Conservation (phyloP, 2,113 vertebrate species). For the Brachyhypopomus gauderio region DNA sequence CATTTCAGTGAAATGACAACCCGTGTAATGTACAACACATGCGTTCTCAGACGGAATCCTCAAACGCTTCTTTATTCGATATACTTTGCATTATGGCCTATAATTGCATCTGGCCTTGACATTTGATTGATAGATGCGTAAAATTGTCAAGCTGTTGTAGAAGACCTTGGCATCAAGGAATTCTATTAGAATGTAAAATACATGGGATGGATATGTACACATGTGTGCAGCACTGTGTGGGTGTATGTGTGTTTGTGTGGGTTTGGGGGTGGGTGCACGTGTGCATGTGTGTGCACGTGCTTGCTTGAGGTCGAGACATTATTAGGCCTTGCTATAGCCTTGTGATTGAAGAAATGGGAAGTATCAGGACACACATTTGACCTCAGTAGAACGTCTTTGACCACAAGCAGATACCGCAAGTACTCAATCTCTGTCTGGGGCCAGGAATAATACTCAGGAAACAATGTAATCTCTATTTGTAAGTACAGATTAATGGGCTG, state of each 20-base stretch:
- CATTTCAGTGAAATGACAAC: slow-evolving; percentile 4
- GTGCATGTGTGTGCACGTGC: slow-evolving; percentile 17
- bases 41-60: too few relatives aligned
- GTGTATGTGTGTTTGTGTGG: neutral
- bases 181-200: neutral
- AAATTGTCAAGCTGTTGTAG: neutral
- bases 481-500: too few relatives aligned
- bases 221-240: neutral
- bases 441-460: too few relatives aligned
- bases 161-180: neutral
- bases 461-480: too few relatives aligned
- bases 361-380: slow-evolving; percentile 36
- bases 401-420: slow-evolving; percentile 32
- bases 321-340: neutral
- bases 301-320: neutral
- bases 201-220: neutral
- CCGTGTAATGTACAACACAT: too few relatives aligned
- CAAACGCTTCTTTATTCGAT: too few relatives aligned
- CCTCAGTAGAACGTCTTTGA: slow-evolving; percentile 23
- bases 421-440: neutral
- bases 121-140: neutral
- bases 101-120: too few relatives aligned
- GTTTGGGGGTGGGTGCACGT: neutral
- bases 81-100: too few relatives aligned
- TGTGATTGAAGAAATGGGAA: slow-evolving; percentile 14